These are phyloP conservation scores for Agonopterix subpropinquella DNA, from an alignment of 2,888 invertebrate species.

Conservation along the genomic window DNA sequence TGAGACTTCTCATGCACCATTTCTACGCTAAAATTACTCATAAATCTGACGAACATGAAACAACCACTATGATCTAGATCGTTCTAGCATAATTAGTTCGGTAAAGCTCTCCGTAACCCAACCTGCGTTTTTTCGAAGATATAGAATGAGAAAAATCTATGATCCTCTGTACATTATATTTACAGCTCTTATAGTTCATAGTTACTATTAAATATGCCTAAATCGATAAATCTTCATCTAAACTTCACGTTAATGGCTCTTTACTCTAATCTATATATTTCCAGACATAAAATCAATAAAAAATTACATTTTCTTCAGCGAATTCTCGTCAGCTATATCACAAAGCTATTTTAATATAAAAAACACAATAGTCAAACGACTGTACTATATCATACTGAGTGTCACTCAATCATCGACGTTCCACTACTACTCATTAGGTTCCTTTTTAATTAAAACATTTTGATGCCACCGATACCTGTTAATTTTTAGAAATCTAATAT, in stretches of 20 bases:
- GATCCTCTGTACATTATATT: slow-evolving; percentile 37
- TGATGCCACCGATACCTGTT: slow-evolving; percentile 7
- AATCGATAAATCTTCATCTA: not conserved
- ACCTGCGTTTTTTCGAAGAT: slow-evolving; percentile 36
- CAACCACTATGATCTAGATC: slow-evolving; percentile 22
- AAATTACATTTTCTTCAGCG: slow-evolving; percentile 26
- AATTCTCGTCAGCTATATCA: slow-evolving; percentile 51
- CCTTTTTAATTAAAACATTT: slow-evolving; percentile 3
- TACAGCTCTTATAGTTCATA: slow-evolving; percentile 15
- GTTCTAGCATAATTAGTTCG: slow-evolving; percentile 19
- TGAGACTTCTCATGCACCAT: slow-evolving; percentile 47
- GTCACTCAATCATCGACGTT: slow-evolving; percentile 14
- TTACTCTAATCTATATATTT: slow-evolving; percentile 15
- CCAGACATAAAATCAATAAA: slow-evolving; percentile 11
- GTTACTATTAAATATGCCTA: slow-evolving; percentile 28
- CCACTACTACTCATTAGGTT: slow-evolving; percentile 4
- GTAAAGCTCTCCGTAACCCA: slow-evolving; percentile 50
- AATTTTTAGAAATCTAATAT: not conserved
- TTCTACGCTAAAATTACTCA: slow-evolving; percentile 25
- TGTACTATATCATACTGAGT: slow-evolving; percentile 34
- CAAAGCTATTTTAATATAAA: slow-evolving; percentile 56
- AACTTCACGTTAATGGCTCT: slow-evolving; percentile 11
- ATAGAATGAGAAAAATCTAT: slow-evolving; percentile 28
- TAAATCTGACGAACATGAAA: slow-evolving; percentile 14
- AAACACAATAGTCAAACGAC: slow-evolving; percentile 46